Evolutionary conservation across 2,888 invertebrate species (phyloP), one percentile per base, ranked within the genome.

Genomic region (Lepidocyrtinus sp.): DNA sequence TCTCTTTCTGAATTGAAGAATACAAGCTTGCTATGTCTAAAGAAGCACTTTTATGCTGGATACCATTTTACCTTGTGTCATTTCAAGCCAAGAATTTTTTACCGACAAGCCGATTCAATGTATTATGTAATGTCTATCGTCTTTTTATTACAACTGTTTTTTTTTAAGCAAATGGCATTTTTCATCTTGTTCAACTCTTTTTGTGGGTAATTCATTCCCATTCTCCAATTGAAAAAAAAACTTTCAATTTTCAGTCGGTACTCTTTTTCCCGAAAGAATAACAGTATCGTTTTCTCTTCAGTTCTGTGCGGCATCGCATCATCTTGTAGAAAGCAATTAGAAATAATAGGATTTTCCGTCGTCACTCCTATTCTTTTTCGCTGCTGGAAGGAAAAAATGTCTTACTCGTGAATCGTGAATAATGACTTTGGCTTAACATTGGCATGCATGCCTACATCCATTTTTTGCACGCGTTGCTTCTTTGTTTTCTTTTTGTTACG

Each of bases 101-200:
- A 36, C 36, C 36, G 36, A 9, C 36, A 36, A 36, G 21, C 65
- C 65, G 65, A 65, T 22, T 1, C 65, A 27, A 21, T 22, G 36
- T 12, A 46, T 68, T 68, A 68, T 45, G 68, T 46, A 68, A 68
- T 68, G 68, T 45, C 68, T 46, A 22, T 68, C 68, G 21, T 68
- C 68, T 68, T 68, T 68, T 50, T 68, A 68, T 63, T 63, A 24
- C 68, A 68, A 68, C 68, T 46, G 68, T 46, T 45, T 15, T 36
- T 36, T 36, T 36, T 36, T 36, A 9, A 36, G 36, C 5, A 36
- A 36, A 12, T 36, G 12, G 36, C 5, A 9, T 5, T 9, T 5
- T 5, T 12, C 12, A 5, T 12, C 5, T 36, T 36, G 7, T 36
- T 36, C 12, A 46, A 50, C 5, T 21, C 22, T 68, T 15, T 7